phyloP scores from a whole-genome alignment of 1,140 invertebrate species.

The Pseudobourletiella spinata region DNA sequence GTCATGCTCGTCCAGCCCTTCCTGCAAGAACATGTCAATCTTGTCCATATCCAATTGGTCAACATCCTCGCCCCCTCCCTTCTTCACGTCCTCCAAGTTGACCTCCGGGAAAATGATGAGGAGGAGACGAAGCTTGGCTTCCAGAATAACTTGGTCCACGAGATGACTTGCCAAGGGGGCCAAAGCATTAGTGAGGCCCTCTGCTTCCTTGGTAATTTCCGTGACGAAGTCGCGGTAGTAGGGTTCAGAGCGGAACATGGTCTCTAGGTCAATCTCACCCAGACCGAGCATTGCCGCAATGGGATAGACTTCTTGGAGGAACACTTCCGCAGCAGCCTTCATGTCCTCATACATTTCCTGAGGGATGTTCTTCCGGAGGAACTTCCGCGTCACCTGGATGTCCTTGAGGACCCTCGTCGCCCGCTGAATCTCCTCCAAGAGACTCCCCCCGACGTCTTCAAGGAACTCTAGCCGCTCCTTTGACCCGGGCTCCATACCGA shows the following conservation, averaged over 20 bases:
- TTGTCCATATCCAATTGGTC: too few relatives aligned
- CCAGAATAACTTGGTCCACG: constrained; percentile 3
- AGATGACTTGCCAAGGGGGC: background rate
- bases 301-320: constrained; percentile 16
- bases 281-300: constrained; percentile 13
- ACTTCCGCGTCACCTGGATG: constrained; percentile 7
- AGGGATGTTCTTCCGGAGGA: background rate
- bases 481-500: background rate
- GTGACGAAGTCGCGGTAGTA: constrained; percentile 16
- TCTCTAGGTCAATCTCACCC: constrained; percentile 26
- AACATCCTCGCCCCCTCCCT: too few relatives aligned
- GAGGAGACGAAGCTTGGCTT: background rate
- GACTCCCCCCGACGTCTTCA: background rate
- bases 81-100: too few relatives aligned
- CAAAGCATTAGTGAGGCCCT: background rate
- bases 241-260: constrained; percentile 25
- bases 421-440: constrained; percentile 14
- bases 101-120: background rate
- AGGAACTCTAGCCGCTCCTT: constrained; percentile 24
- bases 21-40: too few relatives aligned
- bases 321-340: constrained; percentile 2
- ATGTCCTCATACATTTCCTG: constrained; percentile 8
- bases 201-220: background rate
- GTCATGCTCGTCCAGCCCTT: too few relatives aligned
- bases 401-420: constrained; percentile 21